These are phyloP conservation scores for Cabera pusaria DNA, from an alignment of 2,888 invertebrate genomes.

Conservation along the genomic window DNA sequence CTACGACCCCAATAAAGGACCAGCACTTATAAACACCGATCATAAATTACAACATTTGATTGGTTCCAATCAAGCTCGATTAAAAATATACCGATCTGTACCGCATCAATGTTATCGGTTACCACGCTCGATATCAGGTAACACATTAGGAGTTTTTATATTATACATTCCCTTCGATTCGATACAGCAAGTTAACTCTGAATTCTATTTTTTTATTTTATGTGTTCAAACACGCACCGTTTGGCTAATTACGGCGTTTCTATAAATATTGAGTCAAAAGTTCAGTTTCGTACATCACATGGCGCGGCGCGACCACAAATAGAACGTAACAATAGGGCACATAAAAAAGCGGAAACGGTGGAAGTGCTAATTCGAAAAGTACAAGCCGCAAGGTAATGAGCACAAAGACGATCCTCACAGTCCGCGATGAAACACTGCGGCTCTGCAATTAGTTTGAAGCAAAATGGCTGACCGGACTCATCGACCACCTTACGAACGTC, in stretches of 20 bases:
- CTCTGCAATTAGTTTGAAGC: constrained; percentile 73
- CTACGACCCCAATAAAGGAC: constrained; percentile 42
- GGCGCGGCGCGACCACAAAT: constrained; percentile 50
- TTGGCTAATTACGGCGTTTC: constrained; percentile 17
- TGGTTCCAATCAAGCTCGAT: constrained; percentile 76
- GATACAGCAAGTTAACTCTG: constrained; percentile 35
- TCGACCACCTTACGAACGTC: constrained; percentile 39
- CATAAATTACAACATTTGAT: constrained; percentile 76
- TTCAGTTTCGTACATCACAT: constrained; percentile 35
- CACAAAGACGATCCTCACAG: constrained; percentile 65
- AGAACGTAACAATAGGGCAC: constrained; percentile 63
- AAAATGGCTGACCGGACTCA: constrained; percentile 72
- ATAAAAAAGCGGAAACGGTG: constrained; percentile 64
- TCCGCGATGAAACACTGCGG: constrained; percentile 70
- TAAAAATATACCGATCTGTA: constrained; percentile 54
- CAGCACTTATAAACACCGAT: constrained; percentile 51
- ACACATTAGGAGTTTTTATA: constrained; percentile 44
- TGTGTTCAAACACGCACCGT: constrained; percentile 24
- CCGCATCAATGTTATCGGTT: constrained; percentile 49
- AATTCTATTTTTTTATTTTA: constrained; percentile 39
- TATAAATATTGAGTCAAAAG: constrained; percentile 22
- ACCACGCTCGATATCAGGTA: constrained; percentile 53
- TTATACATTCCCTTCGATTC: constrained; percentile 35
- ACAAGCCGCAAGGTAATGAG: constrained; percentile 75
- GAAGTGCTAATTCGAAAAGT: constrained; percentile 81